Base-by-base conservation (phyloP, 1,140 invertebrate genomes). In the Conopomorpha cramerella region DNA sequence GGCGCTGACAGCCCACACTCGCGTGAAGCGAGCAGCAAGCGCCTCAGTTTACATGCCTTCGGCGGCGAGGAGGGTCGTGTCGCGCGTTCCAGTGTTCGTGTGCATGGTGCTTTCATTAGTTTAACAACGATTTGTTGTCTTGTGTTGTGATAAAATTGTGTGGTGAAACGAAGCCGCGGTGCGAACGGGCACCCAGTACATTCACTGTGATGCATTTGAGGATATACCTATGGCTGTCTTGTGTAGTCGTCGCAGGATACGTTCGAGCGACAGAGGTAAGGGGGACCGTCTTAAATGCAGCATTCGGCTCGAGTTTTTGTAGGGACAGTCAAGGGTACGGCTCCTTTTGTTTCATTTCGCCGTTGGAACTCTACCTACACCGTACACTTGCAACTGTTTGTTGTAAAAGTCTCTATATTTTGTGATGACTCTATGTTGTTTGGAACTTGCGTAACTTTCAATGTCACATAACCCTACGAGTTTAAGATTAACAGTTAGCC, bases 261-360 rank as follows among this genome's bases (percentile, higher is more conserved):
- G 72, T 76, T 55, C 72, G 68, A 65, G 74, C 74, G 61, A 72
- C 64, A 78, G 74, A 78, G 74, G 74, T 78, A 72, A 77, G 72
- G 62, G 59, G 60, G 61, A 61, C 52, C 59, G 59, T 68, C 64
- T 68, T 66, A 61, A 65, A 61, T 56, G 61, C 65, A 54, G 59
- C 60, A 61, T 59, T 65, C 31, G 40, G 29, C n/a, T n/a, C n/a
- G 58, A 63, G 64, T 62, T 58, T 68, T 67, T 71, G 70, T 43
- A 41, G 46, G 28, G 30, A 30, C 45, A 52, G 45, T 39, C 43
- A 43, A 23, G 4, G 19, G 19, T 23, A 10, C 8, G 16, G 16
- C 6, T 16, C 7, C 13, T 7, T 16, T 14, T 3, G 8, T 6
- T 32, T 16, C 13, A 7, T 3, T 11, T 29, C 11, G 11, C 4